phyloP scores from a whole-genome alignment of 2,797 vertebrate genomes.

The Glyptemys insculpta region DNA sequence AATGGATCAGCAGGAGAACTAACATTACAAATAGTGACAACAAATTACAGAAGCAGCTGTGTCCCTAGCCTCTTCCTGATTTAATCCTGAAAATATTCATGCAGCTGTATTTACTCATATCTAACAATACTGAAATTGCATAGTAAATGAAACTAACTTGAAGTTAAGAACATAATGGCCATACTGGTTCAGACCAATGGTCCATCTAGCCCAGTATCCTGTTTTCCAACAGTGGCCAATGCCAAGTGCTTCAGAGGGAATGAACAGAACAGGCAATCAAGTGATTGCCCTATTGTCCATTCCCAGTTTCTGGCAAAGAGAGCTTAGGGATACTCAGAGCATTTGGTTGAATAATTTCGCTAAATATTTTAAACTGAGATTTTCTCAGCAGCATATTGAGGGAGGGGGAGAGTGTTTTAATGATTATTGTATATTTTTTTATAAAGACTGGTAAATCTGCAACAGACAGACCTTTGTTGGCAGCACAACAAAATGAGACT shows the following conservation, averaged over 20 bases:
- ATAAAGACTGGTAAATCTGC: conserved; percentile 45
- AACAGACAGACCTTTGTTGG: conserved; percentile 38
- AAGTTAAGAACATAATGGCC: too few species aligned
- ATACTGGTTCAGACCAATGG: too few species aligned
- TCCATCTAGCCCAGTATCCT: too few species aligned
- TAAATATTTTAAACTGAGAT: background rate
- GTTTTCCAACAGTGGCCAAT: too few species aligned
- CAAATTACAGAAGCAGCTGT: background rate
- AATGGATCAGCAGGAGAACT: background rate
- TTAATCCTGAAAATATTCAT: conserved; percentile 2
- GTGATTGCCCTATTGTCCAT: too few species aligned
- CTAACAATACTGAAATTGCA: background rate
- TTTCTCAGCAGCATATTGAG: background rate
- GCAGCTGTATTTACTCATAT: background rate
- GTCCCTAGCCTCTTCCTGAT: background rate
- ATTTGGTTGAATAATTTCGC: background rate
- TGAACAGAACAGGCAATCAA: too few species aligned
- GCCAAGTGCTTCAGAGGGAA: too few species aligned
- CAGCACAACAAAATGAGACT: conserved; percentile 46
- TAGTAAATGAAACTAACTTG: background rate
- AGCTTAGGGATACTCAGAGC: too few species aligned
- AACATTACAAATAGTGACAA: background rate
- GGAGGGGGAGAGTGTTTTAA: background rate
- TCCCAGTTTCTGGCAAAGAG: too few species aligned
- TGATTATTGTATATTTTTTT: background rate